Base-by-base conservation (phyloP, 2,113 vertebrate species). In the Psephotus haematonotus region DNA sequence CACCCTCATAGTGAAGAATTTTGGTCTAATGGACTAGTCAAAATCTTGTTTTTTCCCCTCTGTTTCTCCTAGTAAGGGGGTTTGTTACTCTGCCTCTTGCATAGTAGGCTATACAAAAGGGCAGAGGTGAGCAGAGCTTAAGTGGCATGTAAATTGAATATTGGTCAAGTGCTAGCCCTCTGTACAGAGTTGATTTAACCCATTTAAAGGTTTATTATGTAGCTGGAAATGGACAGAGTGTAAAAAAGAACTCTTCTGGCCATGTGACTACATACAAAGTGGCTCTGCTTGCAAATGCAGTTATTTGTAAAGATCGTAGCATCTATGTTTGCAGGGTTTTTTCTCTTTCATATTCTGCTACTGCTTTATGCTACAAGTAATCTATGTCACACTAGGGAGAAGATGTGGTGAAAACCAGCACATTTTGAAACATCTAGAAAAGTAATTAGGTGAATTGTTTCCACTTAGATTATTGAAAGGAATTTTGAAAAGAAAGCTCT, bases 391-490 rank as follows among this genome's bases (percentile, higher is more conserved):
- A 39, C n/a, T 49, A 23, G 63, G 91, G 46, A 86, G 49, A 49
- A 90, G 63, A 63, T 50, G 68, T 49, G 37, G 15, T 22, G 9
- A 60, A 74, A 93, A 94, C 75, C 16, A 86, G 50, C 22, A 78
- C 23, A 64, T 71, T 84, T 88, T 82, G 82, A 89, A 95, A 86
- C 25, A 78, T 0, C 7, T 22, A 52, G 29, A 46, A 77, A 83
- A 80, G n/a, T 62, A 95, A 91, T 86, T 75, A 74, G 16, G 33
- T 78, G 50, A 82, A 90, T 83, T 59, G 60, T 64, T 82, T 90
- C 60, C 77, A 79, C 69, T 93, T 75, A 84, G 39, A 75, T 85
- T 78, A 93, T 81, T 49, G 91, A 94, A 92, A 92, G 25, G 4
- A 83, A 18, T 72, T 89, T 89, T 89, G 87, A 91, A 91, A 84